Base-by-base conservation (phyloP, 2,113 vertebrate genomes). In the Pardalotus punctatus region DNA sequence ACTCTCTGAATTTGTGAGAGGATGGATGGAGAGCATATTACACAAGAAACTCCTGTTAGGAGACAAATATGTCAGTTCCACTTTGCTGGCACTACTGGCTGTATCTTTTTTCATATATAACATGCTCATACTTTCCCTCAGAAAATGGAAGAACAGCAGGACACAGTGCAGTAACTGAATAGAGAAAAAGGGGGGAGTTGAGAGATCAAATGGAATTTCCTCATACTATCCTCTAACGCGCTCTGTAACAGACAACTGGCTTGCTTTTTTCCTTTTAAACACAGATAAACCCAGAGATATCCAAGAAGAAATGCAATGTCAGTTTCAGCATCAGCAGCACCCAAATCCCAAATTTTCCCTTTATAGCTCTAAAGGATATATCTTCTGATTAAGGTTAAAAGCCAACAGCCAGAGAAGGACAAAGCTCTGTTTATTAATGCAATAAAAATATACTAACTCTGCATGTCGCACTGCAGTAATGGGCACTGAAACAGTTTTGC, bases 111-210 rank as follows among this genome's bases (percentile, higher is more conserved):
- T 76, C 27, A 62, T 17, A n/a, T 22, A 6, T 1, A 78, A 10
- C 21, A 23, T 15, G 54, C 7, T 64, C 57, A 53, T 22, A 15
- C 28, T 86, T 79, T 20, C 18, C 62, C 43, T 71, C 53, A 64
- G 24, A 42, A 50, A 71, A 74, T 38, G 12, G 38, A 18, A 64
- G 31, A 86, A 73, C 14, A 66, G 47, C 27, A 66, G 43, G 36
- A 80, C 35, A 45, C 17, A 79, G 65, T 0, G 0, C 20, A 70
- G n/a, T 45, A 58, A 33, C n/a, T 62, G 36, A 70, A 45, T 0
- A 85, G 43, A 54, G 25, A 66, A 61, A 67, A 92, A 3, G 2
- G 5, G 15, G 3, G 5, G 6, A 71, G 23, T 18, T 31, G 15
- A 79, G 27, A 77, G 18, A 57, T 33, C 38, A 67, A 45, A 76